Conservation (phyloP, 2,797 vertebrate species). For the Lacerta viridis region DNA sequence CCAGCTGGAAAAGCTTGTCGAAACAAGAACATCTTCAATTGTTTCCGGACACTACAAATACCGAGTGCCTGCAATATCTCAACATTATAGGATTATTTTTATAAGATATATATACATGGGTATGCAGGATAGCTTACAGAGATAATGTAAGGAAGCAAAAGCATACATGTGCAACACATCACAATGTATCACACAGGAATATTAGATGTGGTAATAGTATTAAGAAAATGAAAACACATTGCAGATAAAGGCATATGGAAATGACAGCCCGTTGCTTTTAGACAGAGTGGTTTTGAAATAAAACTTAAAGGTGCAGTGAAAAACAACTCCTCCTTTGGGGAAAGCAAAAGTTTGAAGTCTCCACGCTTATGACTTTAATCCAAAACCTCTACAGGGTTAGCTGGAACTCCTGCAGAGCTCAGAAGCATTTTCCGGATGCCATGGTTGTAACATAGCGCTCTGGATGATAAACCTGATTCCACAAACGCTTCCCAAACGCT, state of each 20-base stretch:
- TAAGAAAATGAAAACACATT: conserved; percentile 72
- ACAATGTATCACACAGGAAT: conserved; percentile 40
- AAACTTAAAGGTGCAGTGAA: conserved; percentile 67
- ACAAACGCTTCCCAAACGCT: conserved; percentile 50
- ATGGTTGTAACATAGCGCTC: conserved; percentile 60
- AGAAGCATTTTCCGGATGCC: conserved; percentile 58
- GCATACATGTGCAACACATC: conserved; percentile 48
- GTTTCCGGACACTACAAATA: too few species aligned
- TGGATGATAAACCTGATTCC: conserved; percentile 53
- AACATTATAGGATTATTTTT: too few species aligned
- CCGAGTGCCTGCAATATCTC: too few species aligned
- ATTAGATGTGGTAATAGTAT: conserved; percentile 52
- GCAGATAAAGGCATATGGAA: conserved; percentile 49
- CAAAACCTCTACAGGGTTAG: conserved; percentile 66
- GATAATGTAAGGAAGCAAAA: conserved; percentile 20
- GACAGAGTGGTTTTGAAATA: conserved; percentile 72
- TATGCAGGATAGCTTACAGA: background rate
- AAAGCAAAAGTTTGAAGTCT: conserved; percentile 56
- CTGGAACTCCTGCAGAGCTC: conserved; percentile 65
- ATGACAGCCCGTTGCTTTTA: conserved; percentile 52
- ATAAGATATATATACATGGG: too few species aligned
- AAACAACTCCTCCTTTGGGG: conserved; percentile 66
- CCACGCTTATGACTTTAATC: conserved; percentile 69
- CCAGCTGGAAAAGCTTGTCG: too few species aligned
- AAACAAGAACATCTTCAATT: too few species aligned